A percentile compares a stretch with the other conserved stretches of the same genome.
Evolutionary conservation across 2,113 vertebrate species (phyloP).

Genomic region (Campylorhamphus procurvoides): DNA sequence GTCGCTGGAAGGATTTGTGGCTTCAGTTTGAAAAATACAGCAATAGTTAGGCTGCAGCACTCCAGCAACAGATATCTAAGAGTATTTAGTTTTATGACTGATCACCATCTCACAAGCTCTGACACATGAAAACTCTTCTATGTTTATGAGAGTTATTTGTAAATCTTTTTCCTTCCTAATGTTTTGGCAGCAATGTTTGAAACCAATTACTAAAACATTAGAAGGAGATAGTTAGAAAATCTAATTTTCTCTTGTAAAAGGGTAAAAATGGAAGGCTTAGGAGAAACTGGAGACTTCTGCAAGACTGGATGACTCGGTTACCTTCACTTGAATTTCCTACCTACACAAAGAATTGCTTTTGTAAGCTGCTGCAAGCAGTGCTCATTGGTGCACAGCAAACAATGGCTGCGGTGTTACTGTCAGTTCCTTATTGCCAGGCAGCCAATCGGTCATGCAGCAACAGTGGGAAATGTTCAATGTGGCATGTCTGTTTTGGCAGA

Average conservation of each 20-base stretch:
- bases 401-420: neutral
- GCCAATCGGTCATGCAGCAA: neutral
- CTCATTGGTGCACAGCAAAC: neutral
- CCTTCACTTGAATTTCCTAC: neutral
- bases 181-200: neutral
- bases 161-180: neutral
- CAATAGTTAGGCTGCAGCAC: neutral
- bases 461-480: neutral
- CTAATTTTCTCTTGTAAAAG: neutral
- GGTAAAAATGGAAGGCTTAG: neutral
- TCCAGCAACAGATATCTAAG: neutral
- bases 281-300: neutral
- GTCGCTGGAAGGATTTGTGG: conserved; percentile 45
- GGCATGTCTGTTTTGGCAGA: neutral
- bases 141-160: conserved; percentile 35
- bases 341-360: neutral
- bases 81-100: conserved; percentile 35
- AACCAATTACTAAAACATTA: neutral
- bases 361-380: neutral
- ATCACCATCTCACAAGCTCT: conserved; percentile 19
- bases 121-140: conserved; percentile 19
- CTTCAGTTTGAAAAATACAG: conserved; percentile 28
- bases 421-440: neutral
- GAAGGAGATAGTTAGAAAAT: neutral
- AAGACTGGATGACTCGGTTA: neutral